Percentiles rank a stretch among this genome's conserved stretches.
Conservation (phyloP, 2,113 vertebrate species). For the Athene noctua region DNA sequence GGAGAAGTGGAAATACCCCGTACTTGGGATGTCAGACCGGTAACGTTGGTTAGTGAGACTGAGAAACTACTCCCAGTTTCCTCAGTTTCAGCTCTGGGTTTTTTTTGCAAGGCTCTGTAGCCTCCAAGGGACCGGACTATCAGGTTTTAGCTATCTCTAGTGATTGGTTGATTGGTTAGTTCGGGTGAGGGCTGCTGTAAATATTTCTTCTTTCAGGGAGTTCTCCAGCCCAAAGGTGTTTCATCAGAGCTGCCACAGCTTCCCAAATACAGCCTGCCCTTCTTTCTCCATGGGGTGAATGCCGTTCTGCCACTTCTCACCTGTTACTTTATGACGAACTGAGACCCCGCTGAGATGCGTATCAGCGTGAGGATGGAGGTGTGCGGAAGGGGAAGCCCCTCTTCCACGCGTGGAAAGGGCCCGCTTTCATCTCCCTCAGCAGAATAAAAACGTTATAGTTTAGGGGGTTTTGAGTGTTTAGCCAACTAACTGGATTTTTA, state of each 20-base stretch:
- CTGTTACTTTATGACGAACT: rapidly evolving
- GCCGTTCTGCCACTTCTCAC: not conserved
- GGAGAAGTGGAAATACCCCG: not conserved
- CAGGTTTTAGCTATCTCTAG: slow-evolving; percentile 15
- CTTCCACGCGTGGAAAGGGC: not conserved
- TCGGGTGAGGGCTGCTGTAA: not conserved
- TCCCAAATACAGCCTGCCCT: not conserved
- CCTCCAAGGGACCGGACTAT: not conserved
- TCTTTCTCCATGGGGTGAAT: not conserved
- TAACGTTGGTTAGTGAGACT: not conserved
- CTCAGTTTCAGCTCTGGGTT: not conserved
- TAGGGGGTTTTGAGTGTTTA: not conserved
- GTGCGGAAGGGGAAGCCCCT: not conserved
- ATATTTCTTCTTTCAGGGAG: not conserved
- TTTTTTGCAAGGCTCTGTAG: not conserved
- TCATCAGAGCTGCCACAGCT: not conserved
- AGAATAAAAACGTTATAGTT: not conserved
- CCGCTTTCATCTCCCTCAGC: not conserved
- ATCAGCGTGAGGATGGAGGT: not conserved
- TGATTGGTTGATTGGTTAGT: not conserved
- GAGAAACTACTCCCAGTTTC: not conserved
- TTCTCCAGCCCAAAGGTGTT: not conserved
- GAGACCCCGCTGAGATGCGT: rapidly evolving
- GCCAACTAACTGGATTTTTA: not conserved
- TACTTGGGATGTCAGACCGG: not conserved